Percentiles rank a stretch among this genome's conserved stretches.
Evolutionary conservation across 2,113 vertebrate genomes (phyloP).

Genomic region (Bubo bubo): DNA sequence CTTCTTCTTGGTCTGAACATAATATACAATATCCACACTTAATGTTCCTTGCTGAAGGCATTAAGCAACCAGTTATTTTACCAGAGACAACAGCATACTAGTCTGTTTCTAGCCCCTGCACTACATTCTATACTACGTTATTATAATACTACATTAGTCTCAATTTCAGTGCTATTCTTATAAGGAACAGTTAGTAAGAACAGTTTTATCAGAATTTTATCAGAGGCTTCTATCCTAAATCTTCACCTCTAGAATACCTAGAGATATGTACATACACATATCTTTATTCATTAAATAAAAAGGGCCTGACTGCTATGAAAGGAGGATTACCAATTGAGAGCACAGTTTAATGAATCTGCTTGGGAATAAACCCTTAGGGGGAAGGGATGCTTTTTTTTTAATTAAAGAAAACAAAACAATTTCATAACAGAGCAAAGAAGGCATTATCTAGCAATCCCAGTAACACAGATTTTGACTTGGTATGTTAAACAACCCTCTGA

Average conservation of each 20-base stretch:
- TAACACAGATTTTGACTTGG: not conserved
- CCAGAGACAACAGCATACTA: not conserved
- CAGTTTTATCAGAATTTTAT: not conserved
- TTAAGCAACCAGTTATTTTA: not conserved
- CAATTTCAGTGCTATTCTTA: not conserved
- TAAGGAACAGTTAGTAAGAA: not conserved
- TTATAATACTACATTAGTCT: not conserved
- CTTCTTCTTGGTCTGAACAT: not conserved
- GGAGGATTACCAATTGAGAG: not conserved
- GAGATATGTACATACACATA: not conserved
- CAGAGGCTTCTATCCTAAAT: not conserved
- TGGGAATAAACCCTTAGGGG: no score
- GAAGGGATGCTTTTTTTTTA: not conserved
- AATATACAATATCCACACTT: accelerated
- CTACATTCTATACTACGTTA: not conserved
- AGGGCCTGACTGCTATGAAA: not conserved
- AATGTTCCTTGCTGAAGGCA: not conserved
- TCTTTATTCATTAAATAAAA: not conserved
- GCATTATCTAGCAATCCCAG: not conserved
- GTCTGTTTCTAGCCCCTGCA: not conserved
- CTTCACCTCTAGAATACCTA: not conserved
- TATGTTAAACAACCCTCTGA: not conserved
- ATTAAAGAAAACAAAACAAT: not conserved
- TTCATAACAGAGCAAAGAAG: not conserved
- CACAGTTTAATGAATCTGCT: not conserved